Conservation (phyloP, 2,888 invertebrate genomes). For the Marasmarcha lunaedactyla region DNA sequence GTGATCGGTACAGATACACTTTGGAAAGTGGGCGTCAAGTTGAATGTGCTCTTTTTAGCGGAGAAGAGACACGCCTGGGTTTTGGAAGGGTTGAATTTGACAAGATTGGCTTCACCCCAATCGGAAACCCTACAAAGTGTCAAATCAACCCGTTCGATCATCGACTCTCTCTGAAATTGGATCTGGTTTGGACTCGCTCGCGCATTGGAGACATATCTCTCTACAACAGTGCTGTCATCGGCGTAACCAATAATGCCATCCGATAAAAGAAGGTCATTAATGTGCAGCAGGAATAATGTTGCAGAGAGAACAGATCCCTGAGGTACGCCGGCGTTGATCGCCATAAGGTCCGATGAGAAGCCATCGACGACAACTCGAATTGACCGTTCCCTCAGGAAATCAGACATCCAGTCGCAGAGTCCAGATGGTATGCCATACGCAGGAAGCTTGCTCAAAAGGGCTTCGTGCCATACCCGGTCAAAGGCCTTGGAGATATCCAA, state of each 20-base stretch:
- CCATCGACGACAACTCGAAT: no score
- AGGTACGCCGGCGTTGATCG: no score
- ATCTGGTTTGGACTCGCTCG: background rate
- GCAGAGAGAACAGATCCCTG: no score
- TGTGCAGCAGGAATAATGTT: background rate
- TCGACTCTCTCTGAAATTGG: no score
- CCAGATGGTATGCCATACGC: no score
- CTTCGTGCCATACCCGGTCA: no score
- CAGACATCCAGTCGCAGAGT: no score
- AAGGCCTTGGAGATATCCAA: background rate
- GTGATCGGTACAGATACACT: slow-evolving; percentile 1
- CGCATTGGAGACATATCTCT: slow-evolving; percentile 2
- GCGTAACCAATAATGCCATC: background rate
- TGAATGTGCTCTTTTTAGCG: slow-evolving; percentile 7
- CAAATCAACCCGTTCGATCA: background rate
- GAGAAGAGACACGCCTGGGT: slow-evolving; percentile 12
- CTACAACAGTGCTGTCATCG: slow-evolving; percentile 1
- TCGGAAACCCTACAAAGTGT: background rate
- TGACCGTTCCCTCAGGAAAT: no score
- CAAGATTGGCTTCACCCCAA: slow-evolving; percentile 8
- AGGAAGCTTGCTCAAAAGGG: no score
- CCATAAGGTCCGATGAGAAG: no score
- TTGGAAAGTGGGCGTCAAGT: slow-evolving; percentile 1
- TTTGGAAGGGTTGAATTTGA: slow-evolving; percentile 12
- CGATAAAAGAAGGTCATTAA: background rate